phyloP scores from a whole-genome alignment of 2,797 vertebrate genomes.

The Neopelma chrysocephalum region DNA sequence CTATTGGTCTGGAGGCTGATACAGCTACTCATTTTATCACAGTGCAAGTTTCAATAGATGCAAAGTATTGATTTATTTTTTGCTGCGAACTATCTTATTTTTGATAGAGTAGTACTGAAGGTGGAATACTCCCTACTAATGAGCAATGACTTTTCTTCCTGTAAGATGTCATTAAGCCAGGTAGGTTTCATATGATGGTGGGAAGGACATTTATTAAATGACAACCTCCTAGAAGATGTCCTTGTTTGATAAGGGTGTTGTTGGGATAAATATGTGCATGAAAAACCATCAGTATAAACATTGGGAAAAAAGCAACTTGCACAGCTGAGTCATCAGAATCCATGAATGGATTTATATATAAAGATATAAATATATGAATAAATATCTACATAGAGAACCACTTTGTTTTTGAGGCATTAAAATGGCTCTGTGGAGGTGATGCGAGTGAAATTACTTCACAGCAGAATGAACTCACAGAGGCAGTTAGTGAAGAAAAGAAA shows the following conservation, averaged over 20 bases:
- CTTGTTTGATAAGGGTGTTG: neutral
- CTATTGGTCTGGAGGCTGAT: neutral
- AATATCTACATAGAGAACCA: neutral
- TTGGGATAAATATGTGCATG: neutral
- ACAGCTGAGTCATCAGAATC: neutral
- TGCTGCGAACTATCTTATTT: neutral
- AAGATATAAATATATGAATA: neutral
- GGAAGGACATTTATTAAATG: neutral
- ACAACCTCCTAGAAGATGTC: neutral
- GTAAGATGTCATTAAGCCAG: neutral
- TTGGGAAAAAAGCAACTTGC: neutral
- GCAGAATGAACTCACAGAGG: neutral
- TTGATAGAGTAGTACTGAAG: neutral
- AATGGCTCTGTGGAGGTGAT: neutral
- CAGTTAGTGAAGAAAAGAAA: neutral
- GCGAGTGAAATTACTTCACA: neutral
- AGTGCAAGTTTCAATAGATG: neutral
- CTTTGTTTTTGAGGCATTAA: neutral
- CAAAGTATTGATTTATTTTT: neutral
- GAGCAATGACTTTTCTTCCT: neutral
- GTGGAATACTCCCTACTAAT: neutral
- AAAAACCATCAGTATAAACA: neutral
- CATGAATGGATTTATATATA: neutral
- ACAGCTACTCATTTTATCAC: neutral
- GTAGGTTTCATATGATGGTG: neutral